Evolutionary conservation across 2,797 vertebrate genomes (phyloP), one percentile per base, ranked within the genome.

Genomic region (Tiaroga cobitis): DNA sequence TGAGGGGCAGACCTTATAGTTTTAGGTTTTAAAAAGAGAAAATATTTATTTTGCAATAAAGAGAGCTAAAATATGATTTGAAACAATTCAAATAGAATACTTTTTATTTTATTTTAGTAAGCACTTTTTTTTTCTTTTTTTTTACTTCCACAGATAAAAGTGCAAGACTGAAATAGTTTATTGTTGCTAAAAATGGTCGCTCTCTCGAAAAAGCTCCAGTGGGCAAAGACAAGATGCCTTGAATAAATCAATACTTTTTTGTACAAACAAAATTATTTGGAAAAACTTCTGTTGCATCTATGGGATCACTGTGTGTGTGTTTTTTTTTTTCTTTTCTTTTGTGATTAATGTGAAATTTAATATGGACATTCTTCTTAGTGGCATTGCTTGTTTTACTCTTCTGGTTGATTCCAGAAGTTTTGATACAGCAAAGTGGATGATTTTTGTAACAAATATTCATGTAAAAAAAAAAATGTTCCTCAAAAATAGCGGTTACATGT

Each of bases 11-110:
- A 89, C 87, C 89, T 90, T 90, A 91, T 85, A 92, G 90, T 94
- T 95, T 94, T 92, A 87, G 91, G 91, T 92, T 84, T 80, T 83
- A 88, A 92, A 93, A 89, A 88, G 29, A 89, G 61, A 74, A 87
- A 82, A 92, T 95, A 96, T 96, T 96, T 96, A 95, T 96, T 96
- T 95, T 94, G 89, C 92, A 94, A 95, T 93, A 91, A 94, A 94
- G 85, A 90, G 86, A 90, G 86, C 79, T 82, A 88, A 85, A 85
- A 91, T 88, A 87, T 84, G 70, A 90, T 93, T 93, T 89, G 89
- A 83, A 84, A 87, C 85, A 84, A 46, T 34, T 39, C 83, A 89
- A 83, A 65, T 65, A 16, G 61, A 86, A 7, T 77, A 73, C 81
- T 85, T 91, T 88, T 90, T 90, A n/a, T n/a, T 85, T 88, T 90